Evolutionary conservation across 2,888 invertebrate species (phyloP).

Genomic region (Xestoiulus laeticollis): DNA sequence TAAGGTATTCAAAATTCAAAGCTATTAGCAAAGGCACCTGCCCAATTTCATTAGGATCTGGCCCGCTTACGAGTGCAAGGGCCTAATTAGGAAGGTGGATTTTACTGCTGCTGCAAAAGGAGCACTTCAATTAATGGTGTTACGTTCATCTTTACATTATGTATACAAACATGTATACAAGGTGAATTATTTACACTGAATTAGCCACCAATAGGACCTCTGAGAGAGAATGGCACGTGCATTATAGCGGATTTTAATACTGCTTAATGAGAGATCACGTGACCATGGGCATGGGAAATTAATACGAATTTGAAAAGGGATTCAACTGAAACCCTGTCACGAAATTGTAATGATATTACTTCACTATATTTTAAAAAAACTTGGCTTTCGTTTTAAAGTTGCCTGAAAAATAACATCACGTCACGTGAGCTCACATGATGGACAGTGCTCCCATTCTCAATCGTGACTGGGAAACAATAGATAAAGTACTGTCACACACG

Average conservation of each 20-base stretch:
- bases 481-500: too few species aligned
- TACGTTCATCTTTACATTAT: constrained; percentile 29
- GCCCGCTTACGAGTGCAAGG: background rate
- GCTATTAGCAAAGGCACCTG: constrained; percentile 37
- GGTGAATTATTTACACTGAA: background rate
- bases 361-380: too few species aligned
- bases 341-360: too few species aligned
- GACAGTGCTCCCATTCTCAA: too few species aligned
- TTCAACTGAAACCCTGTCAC: too few species aligned
- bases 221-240: background rate
- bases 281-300: background rate
- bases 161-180: background rate
- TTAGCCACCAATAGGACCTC: constrained; percentile 5
- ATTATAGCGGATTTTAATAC: background rate
- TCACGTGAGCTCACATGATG: too few species aligned
- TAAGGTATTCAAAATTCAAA: constrained; percentile 9
- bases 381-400: too few species aligned
- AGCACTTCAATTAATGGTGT: constrained; percentile 29
- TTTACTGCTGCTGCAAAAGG: background rate
- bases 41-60: constrained; percentile 18
- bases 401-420: too few species aligned
- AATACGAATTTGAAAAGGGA: background rate
- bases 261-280: background rate
- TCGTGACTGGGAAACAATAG: too few species aligned
- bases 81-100: constrained; percentile 14